Percentiles rank a stretch among this genome's conserved stretches.
Evolutionary conservation across 2,888 invertebrate genomes (phyloP).

Genomic region (Tryphoninae sp.): DNA sequence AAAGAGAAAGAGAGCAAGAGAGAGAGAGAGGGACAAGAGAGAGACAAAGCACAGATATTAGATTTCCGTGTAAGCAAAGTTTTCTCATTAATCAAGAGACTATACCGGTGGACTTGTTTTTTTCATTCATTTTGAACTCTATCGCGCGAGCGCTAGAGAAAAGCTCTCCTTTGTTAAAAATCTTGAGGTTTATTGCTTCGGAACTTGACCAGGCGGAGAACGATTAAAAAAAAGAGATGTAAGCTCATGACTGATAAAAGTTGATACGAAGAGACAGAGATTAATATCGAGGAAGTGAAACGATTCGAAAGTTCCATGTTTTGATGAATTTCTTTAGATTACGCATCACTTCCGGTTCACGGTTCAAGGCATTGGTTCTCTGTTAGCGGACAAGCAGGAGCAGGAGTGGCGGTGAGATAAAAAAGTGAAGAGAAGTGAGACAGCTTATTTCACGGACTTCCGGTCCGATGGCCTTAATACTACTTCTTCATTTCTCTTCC

Average conservation of each 20-base stretch:
- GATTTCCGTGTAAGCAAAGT: slow-evolving; percentile 49
- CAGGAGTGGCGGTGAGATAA: too few species aligned
- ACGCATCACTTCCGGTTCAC: slow-evolving; percentile 8
- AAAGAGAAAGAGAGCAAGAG: neutral
- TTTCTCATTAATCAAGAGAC: slow-evolving; percentile 57
- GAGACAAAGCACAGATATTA: slow-evolving; percentile 31
- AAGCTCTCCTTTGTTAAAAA: slow-evolving; percentile 3
- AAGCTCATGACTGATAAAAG: neutral
- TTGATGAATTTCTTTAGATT: slow-evolving; percentile 7
- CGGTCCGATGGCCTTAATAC: neutral
- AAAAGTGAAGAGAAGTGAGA: neutral
- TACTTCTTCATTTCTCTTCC: slow-evolving; percentile 1
- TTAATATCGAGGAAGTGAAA: slow-evolving; percentile 14
- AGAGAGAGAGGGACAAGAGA: slow-evolving; percentile 1
- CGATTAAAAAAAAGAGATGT: neutral
- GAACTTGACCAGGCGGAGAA: slow-evolving; percentile 7
- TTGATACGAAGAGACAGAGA: slow-evolving; percentile 6
- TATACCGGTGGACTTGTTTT: neutral
- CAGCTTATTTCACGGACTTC: slow-evolving; percentile 5
- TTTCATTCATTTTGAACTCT: neutral
- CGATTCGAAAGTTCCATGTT: neutral
- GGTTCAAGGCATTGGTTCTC: neutral
- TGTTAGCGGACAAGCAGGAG: neutral
- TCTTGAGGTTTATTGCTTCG: slow-evolving; percentile 16
- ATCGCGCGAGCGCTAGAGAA: neutral